A percentile compares a stretch with the other conserved stretches of the same genome.
Evolutionary conservation across 2,113 vertebrate species (phyloP).

Genomic region (Atlantisia rogersi): DNA sequence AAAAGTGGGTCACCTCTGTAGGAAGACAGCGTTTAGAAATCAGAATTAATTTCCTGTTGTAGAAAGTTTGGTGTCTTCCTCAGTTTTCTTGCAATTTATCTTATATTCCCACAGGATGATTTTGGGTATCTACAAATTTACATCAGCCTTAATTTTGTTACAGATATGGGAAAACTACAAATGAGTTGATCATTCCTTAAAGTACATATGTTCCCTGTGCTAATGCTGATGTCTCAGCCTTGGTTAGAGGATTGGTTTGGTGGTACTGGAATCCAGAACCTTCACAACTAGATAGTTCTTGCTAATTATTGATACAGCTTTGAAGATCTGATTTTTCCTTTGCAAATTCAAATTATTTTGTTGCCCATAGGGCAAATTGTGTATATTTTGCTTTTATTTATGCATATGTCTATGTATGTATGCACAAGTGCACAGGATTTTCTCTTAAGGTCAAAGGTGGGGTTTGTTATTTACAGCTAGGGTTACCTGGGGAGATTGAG

Average conservation of each 20-base stretch:
- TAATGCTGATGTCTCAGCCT: background rate
- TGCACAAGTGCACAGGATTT: background rate
- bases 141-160: background rate
- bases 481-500: background rate
- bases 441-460: background rate
- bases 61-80: background rate
- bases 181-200: background rate
- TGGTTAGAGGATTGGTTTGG: background rate
- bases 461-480: background rate
- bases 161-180: background rate
- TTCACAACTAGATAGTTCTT: background rate
- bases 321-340: background rate
- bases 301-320: background rate
- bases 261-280: background rate
- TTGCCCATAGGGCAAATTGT: background rate
- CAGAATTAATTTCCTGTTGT: background rate
- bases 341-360: background rate
- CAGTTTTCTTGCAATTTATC: background rate
- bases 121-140: background rate
- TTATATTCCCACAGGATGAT: background rate
- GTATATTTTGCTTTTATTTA: background rate
- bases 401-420: background rate
- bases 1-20: background rate
- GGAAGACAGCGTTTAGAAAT: background rate
- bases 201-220: background rate